These are phyloP conservation scores for Lytechinus pictus DNA, from an alignment of 35 echinoderm and acorn worm species.

Conservation along the genomic window DNA sequence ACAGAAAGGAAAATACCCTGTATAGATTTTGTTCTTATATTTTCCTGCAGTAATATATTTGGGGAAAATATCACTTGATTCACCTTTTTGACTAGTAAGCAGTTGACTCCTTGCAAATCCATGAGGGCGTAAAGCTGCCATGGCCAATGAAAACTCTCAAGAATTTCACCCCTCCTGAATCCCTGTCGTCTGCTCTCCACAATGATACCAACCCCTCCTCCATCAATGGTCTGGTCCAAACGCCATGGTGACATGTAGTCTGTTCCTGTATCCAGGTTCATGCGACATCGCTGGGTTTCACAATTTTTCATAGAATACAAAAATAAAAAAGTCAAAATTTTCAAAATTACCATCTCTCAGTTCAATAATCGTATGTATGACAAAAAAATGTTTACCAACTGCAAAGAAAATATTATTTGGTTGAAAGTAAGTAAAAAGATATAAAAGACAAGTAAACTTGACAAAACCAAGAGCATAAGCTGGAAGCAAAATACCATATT, in stretches of 20 bases:
- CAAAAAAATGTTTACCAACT: no score
- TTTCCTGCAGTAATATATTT: no score
- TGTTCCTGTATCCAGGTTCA: conserved; percentile 92
- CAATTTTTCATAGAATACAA: neutral
- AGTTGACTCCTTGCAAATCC: conserved; percentile 91
- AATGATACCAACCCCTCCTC: conserved; percentile 87
- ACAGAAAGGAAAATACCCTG: no score
- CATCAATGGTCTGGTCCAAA: conserved; percentile 84
- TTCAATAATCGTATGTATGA: no score
- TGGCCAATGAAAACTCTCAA: conserved; percentile 96
- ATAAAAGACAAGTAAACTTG: no score
- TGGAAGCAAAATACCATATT: no score
- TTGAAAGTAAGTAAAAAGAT: no score
- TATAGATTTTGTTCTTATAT: no score
- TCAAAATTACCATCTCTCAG: no score
- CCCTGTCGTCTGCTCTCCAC: conserved; percentile 68
- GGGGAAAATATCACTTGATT: neutral
- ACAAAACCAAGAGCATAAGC: no score
- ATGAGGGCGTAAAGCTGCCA: conserved; percentile 86
- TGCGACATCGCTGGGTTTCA: conserved; percentile 68
- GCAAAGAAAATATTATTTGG: no score
- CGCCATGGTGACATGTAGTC: conserved; percentile 91
- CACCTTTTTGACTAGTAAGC: conserved; percentile 88
- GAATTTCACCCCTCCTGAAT: conserved; percentile 81
- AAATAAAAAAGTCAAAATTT: neutral